Conservation (phyloP, 2,113 vertebrate genomes). For the Triplophysa tibetana region DNA sequence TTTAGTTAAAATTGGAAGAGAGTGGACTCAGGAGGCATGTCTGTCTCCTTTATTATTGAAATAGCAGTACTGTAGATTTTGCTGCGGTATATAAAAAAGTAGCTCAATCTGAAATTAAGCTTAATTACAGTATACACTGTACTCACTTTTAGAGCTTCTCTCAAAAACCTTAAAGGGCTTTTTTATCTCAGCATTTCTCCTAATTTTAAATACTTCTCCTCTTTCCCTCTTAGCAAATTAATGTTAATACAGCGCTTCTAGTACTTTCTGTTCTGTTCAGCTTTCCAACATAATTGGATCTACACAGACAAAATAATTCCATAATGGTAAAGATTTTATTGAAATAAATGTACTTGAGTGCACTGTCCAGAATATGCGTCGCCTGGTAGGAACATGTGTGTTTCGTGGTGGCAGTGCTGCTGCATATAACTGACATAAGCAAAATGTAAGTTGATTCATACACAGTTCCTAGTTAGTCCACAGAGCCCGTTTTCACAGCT, state of each 20-base stretch:
- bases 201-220: background rate
- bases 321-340: background rate
- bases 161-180: background rate
- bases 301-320: conserved; percentile 7
- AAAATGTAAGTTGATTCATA: background rate
- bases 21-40: conserved; percentile 41
- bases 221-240: background rate
- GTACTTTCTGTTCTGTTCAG: background rate
- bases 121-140: conserved; percentile 44
- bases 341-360: background rate
- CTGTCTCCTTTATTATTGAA: conserved; percentile 41
- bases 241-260: background rate
- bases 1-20: conserved; percentile 62
- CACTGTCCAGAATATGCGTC: background rate
- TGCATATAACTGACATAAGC: background rate
- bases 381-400: background rate
- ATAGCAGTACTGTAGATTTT: conserved; percentile 19
- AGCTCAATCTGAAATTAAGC: conserved; percentile 34
- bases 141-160: background rate
- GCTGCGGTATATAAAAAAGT: conserved; percentile 18
- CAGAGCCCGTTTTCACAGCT: conserved; percentile 19
- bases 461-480: conserved; percentile 6
- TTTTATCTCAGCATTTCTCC: no score
- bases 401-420: background rate
- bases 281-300: background rate